Percentiles rank a stretch among this genome's conserved stretches.
Conservation (phyloP, 2,113 vertebrate species). For the Neomonachus schauinslandi region DNA sequence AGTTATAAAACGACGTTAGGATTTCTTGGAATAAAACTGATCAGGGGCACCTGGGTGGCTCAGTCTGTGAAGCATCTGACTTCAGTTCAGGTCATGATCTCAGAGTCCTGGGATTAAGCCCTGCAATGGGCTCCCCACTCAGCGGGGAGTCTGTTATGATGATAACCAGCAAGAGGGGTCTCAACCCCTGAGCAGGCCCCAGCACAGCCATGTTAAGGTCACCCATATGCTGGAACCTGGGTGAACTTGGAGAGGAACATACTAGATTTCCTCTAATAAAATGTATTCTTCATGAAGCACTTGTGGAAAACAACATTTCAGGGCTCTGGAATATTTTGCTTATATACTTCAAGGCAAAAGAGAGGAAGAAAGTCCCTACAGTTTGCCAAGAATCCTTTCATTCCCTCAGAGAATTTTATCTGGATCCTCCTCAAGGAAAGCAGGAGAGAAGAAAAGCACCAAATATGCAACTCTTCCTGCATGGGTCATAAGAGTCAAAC, state of each 20-base stretch:
- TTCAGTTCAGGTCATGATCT: neutral
- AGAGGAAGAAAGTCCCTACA: constrained; percentile 91
- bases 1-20: constrained; percentile 94
- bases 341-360: constrained; percentile 90
- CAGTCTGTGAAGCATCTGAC: neutral
- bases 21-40: constrained; percentile 93
- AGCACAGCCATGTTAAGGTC: constrained; percentile 93
- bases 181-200: constrained; percentile 92
- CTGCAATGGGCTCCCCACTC: neutral
- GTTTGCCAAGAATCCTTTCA: constrained; percentile 91
- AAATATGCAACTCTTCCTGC: constrained; percentile 76
- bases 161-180: constrained; percentile 93
- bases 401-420: constrained; percentile 91
- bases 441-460: constrained; percentile 73
- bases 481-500: constrained; percentile 59
- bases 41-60: neutral
- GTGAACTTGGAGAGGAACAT: constrained; percentile 91
- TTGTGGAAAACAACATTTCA: constrained; percentile 90
- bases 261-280: constrained; percentile 92
- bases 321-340: constrained; percentile 93
- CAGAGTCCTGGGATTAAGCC: neutral
- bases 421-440: constrained; percentile 89
- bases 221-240: constrained; percentile 91
- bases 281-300: constrained; percentile 90
- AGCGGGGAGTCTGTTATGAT: constrained; percentile 55